Evolutionary conservation across 2,888 invertebrate genomes (phyloP).

Genomic region (Scaptomyza flava): DNA sequence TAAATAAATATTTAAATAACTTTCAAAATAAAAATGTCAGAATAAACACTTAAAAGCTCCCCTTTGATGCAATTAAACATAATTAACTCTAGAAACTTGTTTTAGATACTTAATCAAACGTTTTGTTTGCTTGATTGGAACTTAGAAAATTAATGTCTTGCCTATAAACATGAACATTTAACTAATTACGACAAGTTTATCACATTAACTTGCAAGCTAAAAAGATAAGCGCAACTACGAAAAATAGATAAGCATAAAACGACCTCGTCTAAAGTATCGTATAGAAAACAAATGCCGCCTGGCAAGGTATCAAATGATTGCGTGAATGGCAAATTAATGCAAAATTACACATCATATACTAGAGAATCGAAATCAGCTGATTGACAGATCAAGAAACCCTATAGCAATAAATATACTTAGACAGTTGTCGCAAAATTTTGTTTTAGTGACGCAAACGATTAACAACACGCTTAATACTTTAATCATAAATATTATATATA

Average conservation of each 20-base stretch:
- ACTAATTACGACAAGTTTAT: conserved; percentile 32
- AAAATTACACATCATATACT: conserved; percentile 12
- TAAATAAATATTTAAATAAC: background rate
- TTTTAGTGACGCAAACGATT: conserved; percentile 52
- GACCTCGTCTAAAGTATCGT: conserved; percentile 47
- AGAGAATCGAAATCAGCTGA: conserved; percentile 20
- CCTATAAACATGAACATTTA: conserved; percentile 19
- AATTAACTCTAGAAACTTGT: conserved; percentile 27
- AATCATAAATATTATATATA: conserved; percentile 8
- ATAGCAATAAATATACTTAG: conserved; percentile 41
- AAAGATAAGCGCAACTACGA: conserved; percentile 33
- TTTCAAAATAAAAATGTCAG: background rate
- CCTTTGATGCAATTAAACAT: conserved; percentile 9
- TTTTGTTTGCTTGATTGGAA: conserved; percentile 28
- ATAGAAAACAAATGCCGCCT: conserved; percentile 11
- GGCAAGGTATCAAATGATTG: conserved; percentile 15
- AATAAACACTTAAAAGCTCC: background rate
- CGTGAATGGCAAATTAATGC: background rate
- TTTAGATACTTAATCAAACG: conserved; percentile 14
- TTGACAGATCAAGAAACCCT: conserved; percentile 60
- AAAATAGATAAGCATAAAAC: conserved; percentile 31
- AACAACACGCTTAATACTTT: conserved; percentile 1
- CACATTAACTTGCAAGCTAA: conserved; percentile 10
- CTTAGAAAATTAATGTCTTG: conserved; percentile 17
- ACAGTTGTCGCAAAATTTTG: conserved; percentile 32